Conservation (phyloP, 2,113 vertebrate genomes). For the Nannospalax galili region DNA sequence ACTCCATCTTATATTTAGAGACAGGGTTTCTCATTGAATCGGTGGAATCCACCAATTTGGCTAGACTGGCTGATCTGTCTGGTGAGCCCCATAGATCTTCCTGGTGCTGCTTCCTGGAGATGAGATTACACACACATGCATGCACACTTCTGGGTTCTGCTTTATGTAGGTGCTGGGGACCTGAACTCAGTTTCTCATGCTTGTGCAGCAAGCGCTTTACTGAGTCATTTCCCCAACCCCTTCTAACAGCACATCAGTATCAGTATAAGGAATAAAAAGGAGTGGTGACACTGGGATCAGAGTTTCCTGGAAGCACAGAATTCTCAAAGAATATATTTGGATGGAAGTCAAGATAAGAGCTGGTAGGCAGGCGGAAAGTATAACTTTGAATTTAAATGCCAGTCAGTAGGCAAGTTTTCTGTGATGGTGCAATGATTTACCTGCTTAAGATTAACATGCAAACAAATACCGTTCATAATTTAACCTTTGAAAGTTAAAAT, state of each 20-base stretch:
- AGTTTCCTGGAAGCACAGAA: not conserved
- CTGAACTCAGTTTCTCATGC: too few species aligned
- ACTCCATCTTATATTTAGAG: not conserved
- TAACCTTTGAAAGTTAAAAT: constrained; percentile 23
- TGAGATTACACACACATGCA: not conserved
- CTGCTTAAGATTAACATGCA: constrained; percentile 2
- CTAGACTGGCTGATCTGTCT: not conserved
- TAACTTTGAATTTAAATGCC: not conserved
- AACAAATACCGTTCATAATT: constrained; percentile 13
- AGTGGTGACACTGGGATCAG: not conserved
- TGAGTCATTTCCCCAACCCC: not conserved
- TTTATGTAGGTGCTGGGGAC: not conserved
- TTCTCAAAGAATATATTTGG: not conserved
- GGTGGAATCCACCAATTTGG: too few species aligned
- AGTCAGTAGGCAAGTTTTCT: not conserved
- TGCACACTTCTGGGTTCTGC: not conserved
- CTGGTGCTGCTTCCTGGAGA: not conserved
- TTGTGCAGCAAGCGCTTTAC: not conserved
- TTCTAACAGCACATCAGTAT: not conserved
- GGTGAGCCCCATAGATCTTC: not conserved
- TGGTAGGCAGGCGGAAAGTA: not conserved
- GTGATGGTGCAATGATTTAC: not conserved
- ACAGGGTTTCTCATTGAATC: not conserved
- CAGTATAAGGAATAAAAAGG: not conserved
- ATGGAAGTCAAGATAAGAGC: not conserved